Conservation (phyloP, 2,888 invertebrate species). For the Drosophila picticornis region DNA sequence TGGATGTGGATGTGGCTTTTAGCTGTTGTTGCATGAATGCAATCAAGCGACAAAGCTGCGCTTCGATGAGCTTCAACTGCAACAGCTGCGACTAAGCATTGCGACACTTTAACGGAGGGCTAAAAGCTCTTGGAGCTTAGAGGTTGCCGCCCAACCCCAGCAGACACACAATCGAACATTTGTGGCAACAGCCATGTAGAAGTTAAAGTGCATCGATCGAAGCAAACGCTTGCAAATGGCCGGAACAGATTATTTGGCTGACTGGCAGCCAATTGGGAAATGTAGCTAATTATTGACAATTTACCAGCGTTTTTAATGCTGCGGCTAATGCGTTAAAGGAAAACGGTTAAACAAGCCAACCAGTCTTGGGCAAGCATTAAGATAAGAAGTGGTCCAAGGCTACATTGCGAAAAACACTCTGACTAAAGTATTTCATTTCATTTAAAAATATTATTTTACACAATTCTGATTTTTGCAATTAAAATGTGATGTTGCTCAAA, state of each 20-base stretch:
- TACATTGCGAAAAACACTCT: conserved; percentile 1
- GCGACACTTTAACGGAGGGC: conserved; percentile 66
- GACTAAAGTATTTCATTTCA: not conserved
- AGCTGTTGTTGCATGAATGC: conserved; percentile 43
- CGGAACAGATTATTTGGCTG: conserved; percentile 68
- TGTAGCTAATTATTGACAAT: conserved; percentile 19
- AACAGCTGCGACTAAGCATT: conserved; percentile 51
- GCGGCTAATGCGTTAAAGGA: conserved; percentile 13
- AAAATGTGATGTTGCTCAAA: not conserved
- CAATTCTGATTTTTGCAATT: not conserved
- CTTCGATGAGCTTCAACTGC: conserved; percentile 62
- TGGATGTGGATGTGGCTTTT: conserved; percentile 44
- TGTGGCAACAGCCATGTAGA: conserved; percentile 37
- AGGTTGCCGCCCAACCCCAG: conserved; percentile 24
- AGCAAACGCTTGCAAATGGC: conserved; percentile 39
- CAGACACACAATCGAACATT: conserved; percentile 5
- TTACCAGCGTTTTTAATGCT: conserved; percentile 15
- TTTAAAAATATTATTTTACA: not conserved
- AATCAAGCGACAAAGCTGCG: conserved; percentile 68
- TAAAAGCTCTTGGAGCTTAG: conserved; percentile 39
- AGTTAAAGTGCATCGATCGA: conserved; percentile 54
- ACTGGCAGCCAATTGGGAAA: conserved; percentile 56
- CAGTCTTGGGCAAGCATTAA: conserved; percentile 29
- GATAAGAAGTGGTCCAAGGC: conserved; percentile 7
- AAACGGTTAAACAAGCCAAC: conserved; percentile 1